Base-by-base conservation (phyloP, 2,113 vertebrate species). In the Parus major region DNA sequence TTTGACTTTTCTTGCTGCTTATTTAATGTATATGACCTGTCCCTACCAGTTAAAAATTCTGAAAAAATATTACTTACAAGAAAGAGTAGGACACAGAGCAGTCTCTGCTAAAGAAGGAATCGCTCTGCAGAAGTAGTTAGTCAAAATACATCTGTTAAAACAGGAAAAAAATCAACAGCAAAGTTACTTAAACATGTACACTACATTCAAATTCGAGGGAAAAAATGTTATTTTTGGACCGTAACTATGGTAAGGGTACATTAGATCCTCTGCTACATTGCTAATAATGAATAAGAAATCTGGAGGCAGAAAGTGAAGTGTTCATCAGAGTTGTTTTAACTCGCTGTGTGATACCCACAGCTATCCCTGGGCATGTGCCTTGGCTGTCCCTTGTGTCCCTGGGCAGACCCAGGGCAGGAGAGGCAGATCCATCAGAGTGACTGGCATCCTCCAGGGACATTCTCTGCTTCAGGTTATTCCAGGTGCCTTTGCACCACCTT, bases 81-180 rank as follows among this genome's bases (percentile, higher is more conserved):
- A 82, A 95, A 39, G 11, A 71, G 17, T 16, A 86, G 28, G 19
- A 59, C 31, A 46, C 6, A 50, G 55, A 91, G 12, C 10, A 65
- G 31, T 31, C 29, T 78, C 57, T 76, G 28, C 50, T 88, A 56
- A 65, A 63, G 55, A 53, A 88, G 47, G 59, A 77, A 56, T 73
- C 33, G 27, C 19, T 80, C 47, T 81, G 55, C 68, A 93, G 65
- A 79, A 91, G 56, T 17, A 82, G 44, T 53, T 73, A 76, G 53
- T 77, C 33, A 81, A 88, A 96, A 91, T 21, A 27, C 27, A 82
- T 69, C 63, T 93, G 19, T 81, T 80, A 73, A 77, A 91, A 50
- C 35, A 81, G 35, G 16, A 25, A 69, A 59, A 75, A 55, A 92
- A 82, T 39, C 9, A 50, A 13, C 21, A 63, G n/a, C 21, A n/a